Evolutionary conservation across 2,113 vertebrate genomes (phyloP).

Genomic region (Atherinomorus stipes): DNA sequence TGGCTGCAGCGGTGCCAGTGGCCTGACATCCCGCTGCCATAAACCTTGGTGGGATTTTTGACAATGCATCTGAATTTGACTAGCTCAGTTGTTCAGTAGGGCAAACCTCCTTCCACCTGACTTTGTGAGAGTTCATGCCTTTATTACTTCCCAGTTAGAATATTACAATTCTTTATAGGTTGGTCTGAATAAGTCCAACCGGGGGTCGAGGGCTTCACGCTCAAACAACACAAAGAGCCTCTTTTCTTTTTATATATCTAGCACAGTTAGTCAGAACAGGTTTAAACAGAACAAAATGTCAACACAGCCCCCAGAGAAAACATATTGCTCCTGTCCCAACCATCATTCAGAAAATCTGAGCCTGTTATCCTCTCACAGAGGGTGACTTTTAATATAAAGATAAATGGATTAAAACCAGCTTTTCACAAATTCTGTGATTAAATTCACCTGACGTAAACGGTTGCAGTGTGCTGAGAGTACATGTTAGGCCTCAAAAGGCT

Average conservation of each 20-base stretch:
- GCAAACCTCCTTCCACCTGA: no score
- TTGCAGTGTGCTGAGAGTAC: background rate
- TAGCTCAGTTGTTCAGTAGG: no score
- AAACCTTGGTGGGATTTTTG: no score
- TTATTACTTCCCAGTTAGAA: no score
- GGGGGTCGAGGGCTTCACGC: background rate
- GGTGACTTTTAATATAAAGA: conserved; percentile 68
- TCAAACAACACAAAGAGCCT: background rate
- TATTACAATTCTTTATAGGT: no score
- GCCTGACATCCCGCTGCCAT: no score
- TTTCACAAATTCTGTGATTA: conserved; percentile 34
- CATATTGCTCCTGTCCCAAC: conserved; percentile 46
- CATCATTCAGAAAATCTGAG: conserved; percentile 58
- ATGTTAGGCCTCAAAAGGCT: conserved; percentile 1
- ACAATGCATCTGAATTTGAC: no score
- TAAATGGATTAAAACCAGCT: conserved; percentile 62
- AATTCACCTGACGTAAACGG: conserved; percentile 20
- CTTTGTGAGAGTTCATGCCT: no score
- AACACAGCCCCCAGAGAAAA: conserved; percentile 47
- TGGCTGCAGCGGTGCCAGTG: no score
- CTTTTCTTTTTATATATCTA: background rate
- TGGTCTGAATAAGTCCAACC: no score
- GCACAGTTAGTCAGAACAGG: background rate
- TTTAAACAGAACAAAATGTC: conserved; percentile 34
- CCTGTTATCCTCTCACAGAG: conserved; percentile 45